A percentile compares a stretch with the other conserved stretches of the same genome.
These are phyloP conservation scores for Meriones psammophilus DNA, from an alignment of 2,797 vertebrate species.

Conservation along the genomic window DNA sequence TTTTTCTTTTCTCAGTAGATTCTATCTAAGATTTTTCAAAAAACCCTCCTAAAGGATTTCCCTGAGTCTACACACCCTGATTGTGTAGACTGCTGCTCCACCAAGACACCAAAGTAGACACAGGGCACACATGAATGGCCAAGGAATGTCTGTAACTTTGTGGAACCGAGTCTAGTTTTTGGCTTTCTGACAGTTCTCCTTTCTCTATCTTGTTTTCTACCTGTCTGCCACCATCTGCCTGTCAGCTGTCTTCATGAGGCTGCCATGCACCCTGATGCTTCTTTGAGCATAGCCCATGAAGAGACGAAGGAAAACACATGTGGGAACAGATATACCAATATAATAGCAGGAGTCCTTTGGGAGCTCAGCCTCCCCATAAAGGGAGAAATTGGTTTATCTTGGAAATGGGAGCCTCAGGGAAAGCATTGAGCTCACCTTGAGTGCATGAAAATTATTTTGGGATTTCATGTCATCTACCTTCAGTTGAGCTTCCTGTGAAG, in stretches of 20 bases:
- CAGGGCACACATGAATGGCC: background rate
- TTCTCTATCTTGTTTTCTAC: background rate
- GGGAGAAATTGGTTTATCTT: background rate
- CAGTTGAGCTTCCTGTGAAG: background rate
- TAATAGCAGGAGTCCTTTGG: background rate
- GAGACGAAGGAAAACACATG: background rate
- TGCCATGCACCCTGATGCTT: background rate
- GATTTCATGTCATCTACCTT: background rate
- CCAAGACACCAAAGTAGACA: background rate
- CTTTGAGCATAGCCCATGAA: background rate
- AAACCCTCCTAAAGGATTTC: background rate
- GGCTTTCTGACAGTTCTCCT: background rate
- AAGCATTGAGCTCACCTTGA: background rate
- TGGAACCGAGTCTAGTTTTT: background rate
- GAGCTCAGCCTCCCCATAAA: background rate
- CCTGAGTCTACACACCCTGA: background rate
- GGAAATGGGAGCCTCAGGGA: background rate
- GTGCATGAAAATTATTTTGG: background rate
- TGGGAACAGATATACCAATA: background rate
- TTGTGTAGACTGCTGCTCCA: too few species aligned
- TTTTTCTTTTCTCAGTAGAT: background rate
- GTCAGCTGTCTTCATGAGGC: background rate
- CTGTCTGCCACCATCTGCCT: background rate
- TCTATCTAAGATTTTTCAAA: background rate
- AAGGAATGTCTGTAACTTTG: fast-evolving